Base-by-base conservation (phyloP, 1,140 invertebrate genomes). In the Trachymyrmex cornetzi region DNA sequence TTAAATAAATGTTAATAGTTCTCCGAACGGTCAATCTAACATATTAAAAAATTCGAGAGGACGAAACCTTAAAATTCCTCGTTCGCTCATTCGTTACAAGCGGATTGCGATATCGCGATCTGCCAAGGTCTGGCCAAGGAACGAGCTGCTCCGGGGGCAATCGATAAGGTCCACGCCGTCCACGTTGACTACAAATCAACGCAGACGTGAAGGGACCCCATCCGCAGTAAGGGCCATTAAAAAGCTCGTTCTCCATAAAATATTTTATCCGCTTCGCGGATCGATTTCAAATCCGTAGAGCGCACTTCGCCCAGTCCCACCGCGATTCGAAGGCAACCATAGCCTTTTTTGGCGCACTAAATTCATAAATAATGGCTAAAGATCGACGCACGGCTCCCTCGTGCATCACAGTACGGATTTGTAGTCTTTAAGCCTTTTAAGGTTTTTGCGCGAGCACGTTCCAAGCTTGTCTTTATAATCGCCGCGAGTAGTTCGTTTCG, bases 321-420 rank as follows among this genome's bases (percentile, higher is more conserved):
- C 59, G 82, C 71, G 50, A 88, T 87, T 59, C 84, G 19, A 80
- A 48, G 80, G 82, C 87, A 50, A 66, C 34, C 88, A 24, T 30
- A 63, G 89, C 93, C 92, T 93, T 92, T 91, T 93, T 90, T 88
- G 87, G 71, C 81, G 88, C 86, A 92, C 86, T 88, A 93, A 94
- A 93, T 94, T 94, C 93, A 93, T 94, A 94, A 94, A 94, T 94
- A 93, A 93, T 94, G 92, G 91, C 88, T 92, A 92, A 93, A 92
- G 89, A 91, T 86, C 85, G 82, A 82, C 77, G 72, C n/a, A 66
- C 50, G 55, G 55, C 84, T 89, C 67, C 87, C 90, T 91, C 89
- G 88, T 93, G 91, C 88, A 92, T 93, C 91, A 89, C 87, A 71
- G 85, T 61, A 86, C 91, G 90, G 91, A 93, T 93, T 93, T 93